These are phyloP conservation scores for Chorisops tibialis DNA, from an alignment of 2,888 invertebrate genomes.

Conservation along the genomic window DNA sequence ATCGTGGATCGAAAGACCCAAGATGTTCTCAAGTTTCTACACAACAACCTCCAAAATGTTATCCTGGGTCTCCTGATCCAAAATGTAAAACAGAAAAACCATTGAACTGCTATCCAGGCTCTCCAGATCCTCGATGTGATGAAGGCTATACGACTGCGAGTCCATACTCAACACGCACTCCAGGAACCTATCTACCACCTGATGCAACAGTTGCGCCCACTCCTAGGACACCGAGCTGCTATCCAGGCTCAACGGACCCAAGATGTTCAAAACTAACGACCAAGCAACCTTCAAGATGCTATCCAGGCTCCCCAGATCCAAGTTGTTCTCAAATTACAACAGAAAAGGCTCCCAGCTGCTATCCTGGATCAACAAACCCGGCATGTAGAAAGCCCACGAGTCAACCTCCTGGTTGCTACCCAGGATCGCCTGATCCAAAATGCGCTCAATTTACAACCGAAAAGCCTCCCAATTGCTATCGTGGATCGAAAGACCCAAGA, in stretches of 20 bases:
- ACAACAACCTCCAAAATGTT: constrained; percentile 29
- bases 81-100: constrained; percentile 39
- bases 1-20: constrained; percentile 46
- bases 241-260: constrained; percentile 44
- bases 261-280: constrained; percentile 42
- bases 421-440: constrained; percentile 37
- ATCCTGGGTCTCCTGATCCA: constrained; percentile 44
- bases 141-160: not conserved
- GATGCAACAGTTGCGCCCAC: constrained; percentile 38
- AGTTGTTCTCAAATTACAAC: constrained; percentile 38
- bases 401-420: constrained; percentile 43
- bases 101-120: no score
- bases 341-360: constrained; percentile 38
- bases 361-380: constrained; percentile 44
- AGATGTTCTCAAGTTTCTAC: constrained; percentile 39
- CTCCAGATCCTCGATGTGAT: no score
- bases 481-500: constrained; percentile 37
- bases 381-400: constrained; percentile 47
- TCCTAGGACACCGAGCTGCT: constrained; percentile 30
- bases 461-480: constrained; percentile 36
- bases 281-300: constrained; percentile 39
- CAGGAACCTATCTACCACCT: constrained; percentile 9
- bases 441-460: constrained; percentile 44
- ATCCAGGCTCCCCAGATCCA: constrained; percentile 43
- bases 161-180: constrained; percentile 35